Base-by-base conservation (phyloP, 2,797 vertebrate species). In the Pseudocheirus occidentalis region DNA sequence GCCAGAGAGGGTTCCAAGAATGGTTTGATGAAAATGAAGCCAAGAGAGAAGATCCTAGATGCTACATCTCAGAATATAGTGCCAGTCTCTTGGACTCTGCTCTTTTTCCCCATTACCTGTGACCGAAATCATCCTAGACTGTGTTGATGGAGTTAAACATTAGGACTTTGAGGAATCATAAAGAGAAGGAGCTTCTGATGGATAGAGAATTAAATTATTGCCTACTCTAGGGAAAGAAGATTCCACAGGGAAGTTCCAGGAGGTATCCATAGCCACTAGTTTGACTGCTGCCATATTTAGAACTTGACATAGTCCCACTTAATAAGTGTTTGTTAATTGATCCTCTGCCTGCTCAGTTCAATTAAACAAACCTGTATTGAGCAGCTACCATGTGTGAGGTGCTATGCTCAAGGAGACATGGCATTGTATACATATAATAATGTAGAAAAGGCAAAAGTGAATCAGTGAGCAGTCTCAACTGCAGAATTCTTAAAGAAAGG, bases 401-500 rank as follows among this genome's bases (percentile, higher is more conserved):
- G 40, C 9, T 87, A 4, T 87, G 24, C 10, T 11, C 21, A 50
- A 46, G 21, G 40, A 46, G 9, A 87, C 73, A 10, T 73, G 27
- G 40, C 31, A 40, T 18, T 46, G 24, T 50, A 87, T 87, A 87
- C 0, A 0, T 87, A 50, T 27, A 50, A 46, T 90, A 24, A 16
- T 95, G 89, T 62, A 40, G 94, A 56, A 95, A 92, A 66, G 94
- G 91, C n/a, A 54, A 95, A 56, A 21, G 54, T 55, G 53, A 91
- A 92, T 94, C 59, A 97, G 91, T 94, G 87, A 94, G 62, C 93
- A 94, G 50, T 93, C 59, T 89, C 29, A 91, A 56, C 18, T 50
- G 28, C 57, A 40, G 6, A 91, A 62, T 87, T 93, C 58, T 55
- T 87, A 94, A 93, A 93, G 66, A 94, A 53, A 46, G n/a, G 52